Conservation (phyloP, 2,888 invertebrate species). For the Rotaria macrura region DNA sequence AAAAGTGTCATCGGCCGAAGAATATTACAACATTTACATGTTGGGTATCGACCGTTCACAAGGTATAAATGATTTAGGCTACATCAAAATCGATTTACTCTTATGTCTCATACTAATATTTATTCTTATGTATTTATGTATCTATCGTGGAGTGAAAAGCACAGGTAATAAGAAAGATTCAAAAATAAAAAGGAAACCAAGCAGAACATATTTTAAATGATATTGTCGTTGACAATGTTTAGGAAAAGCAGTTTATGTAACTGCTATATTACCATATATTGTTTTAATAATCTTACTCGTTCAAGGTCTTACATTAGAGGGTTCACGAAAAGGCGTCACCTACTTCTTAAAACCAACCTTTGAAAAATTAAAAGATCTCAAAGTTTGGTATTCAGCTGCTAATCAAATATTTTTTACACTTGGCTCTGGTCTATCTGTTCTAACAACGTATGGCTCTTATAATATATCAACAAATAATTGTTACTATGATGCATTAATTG, state of each 20-base stretch:
- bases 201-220: no score
- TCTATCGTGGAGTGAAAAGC: slow-evolving; percentile 51
- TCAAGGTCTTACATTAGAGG: slow-evolving; percentile 72
- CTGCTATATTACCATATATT: slow-evolving; percentile 79
- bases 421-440: slow-evolving; percentile 83
- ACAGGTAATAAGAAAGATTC: slow-evolving; percentile 40
- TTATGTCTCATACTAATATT: slow-evolving; percentile 46
- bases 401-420: slow-evolving; percentile 85
- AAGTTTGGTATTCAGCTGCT: slow-evolving; percentile 74
- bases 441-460: slow-evolving; percentile 77
- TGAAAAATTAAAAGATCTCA: slow-evolving; percentile 21
- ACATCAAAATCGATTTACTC: slow-evolving; percentile 45
- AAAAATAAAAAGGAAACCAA: background rate
- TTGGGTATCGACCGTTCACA: slow-evolving; percentile 40
- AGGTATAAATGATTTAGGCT: slow-evolving; percentile 43
- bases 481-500: slow-evolving; percentile 42
- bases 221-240: background rate
- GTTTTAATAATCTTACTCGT: slow-evolving; percentile 72
- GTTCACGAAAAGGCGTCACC: slow-evolving; percentile 70
- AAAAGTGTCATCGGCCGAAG: slow-evolving; percentile 27
- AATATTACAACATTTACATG: slow-evolving; percentile 31
- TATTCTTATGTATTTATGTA: slow-evolving; percentile 47
- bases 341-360: slow-evolving; percentile 64
- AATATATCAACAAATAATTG: slow-evolving; percentile 82
- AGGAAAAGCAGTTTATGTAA: slow-evolving; percentile 78